A percentile compares a stretch with the other conserved stretches of the same genome.
Conservation (phyloP, 1,140 invertebrate genomes). For the Sipha flava region DNA sequence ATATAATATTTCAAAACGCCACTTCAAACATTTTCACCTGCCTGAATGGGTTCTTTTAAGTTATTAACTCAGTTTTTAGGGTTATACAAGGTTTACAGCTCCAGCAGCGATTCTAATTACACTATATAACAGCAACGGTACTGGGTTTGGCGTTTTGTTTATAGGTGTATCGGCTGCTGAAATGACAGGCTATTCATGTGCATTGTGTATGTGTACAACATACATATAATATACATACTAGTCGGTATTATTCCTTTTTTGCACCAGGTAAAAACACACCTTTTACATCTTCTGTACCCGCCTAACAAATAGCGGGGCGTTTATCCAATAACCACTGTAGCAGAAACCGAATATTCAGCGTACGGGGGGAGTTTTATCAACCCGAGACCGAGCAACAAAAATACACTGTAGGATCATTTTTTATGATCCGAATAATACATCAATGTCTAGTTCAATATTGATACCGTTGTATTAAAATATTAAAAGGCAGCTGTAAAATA, state of each 20-base stretch:
- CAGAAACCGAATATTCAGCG: constrained; percentile 12
- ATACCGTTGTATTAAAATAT: not conserved
- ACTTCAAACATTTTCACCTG: constrained; percentile 14
- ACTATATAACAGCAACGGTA: not conserved
- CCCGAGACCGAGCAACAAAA: not conserved
- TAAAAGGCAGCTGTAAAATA: not conserved
- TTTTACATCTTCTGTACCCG: not conserved
- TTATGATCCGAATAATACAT: not conserved
- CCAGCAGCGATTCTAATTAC: constrained; percentile 23
- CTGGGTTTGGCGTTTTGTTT: not conserved
- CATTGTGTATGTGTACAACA: not conserved
- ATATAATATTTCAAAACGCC: constrained; percentile 12
- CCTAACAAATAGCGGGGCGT: not conserved
- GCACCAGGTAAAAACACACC: constrained; percentile 14
- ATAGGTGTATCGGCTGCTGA: not conserved
- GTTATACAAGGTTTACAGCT: not conserved
- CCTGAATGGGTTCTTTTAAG: not conserved
- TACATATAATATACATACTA: not conserved
- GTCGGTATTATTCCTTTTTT: not conserved
- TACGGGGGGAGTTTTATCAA: not conserved
- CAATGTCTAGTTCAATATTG: not conserved
- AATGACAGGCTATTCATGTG: constrained; percentile 3
- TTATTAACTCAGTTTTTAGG: not conserved
- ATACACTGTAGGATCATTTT: not conserved
- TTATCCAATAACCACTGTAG: constrained; percentile 15